phyloP scores from a whole-genome alignment of 2,888 invertebrate species.

The Dichetophora obliterata region DNA sequence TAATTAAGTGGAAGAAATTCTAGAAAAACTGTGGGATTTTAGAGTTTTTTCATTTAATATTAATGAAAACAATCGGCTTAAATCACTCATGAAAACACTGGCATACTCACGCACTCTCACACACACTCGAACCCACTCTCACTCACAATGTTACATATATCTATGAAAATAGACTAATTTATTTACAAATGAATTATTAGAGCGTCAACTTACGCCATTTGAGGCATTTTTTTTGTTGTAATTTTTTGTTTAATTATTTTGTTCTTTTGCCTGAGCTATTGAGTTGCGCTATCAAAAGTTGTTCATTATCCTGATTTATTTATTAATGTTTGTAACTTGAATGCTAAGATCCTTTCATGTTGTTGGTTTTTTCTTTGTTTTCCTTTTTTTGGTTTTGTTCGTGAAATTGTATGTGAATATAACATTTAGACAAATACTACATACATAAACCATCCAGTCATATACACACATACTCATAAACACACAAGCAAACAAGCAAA shows the following conservation, averaged over 20 bases:
- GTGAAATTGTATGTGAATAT: too few species aligned
- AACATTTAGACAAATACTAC: too few species aligned
- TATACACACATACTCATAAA: neutral
- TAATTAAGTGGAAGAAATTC: too few species aligned
- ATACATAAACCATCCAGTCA: neutral
- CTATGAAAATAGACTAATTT: conserved; percentile 19
- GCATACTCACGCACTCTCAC: conserved; percentile 17
- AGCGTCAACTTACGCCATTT: too few species aligned
- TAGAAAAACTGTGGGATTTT: too few species aligned
- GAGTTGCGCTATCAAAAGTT: neutral
- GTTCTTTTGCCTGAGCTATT: neutral
- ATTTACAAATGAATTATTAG: too few species aligned
- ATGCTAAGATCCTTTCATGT: neutral
- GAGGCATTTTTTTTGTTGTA: too few species aligned
- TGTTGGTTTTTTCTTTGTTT: neutral
- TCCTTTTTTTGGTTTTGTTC: too few species aligned
- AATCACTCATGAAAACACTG: neutral
- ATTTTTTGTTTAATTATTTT: too few species aligned
- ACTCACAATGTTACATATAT: neutral
- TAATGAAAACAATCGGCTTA: too few species aligned
- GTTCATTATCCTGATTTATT: conserved; percentile 27
- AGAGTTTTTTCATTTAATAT: too few species aligned
- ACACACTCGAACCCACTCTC: conserved; percentile 8
- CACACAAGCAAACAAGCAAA: neutral
- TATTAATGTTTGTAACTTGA: conserved; percentile 10